A percentile compares a stretch with the other conserved stretches of the same genome.
Evolutionary conservation across 2,113 vertebrate species (phyloP).

Genomic region (Ctenomys sociabilis): DNA sequence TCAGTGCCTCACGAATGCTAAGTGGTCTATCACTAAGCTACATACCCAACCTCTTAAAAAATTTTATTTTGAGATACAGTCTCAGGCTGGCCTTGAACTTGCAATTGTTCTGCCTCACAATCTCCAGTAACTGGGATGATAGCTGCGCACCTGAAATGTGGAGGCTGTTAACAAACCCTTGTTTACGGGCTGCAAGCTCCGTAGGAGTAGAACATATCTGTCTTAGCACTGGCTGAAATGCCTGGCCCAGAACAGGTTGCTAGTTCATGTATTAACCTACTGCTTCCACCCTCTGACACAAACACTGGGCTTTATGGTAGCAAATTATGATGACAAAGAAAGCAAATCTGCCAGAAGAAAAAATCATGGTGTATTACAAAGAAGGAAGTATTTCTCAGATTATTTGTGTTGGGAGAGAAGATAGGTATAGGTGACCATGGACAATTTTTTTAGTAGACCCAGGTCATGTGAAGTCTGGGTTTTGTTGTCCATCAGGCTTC

Average conservation of each 20-base stretch:
- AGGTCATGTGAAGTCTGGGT: background rate
- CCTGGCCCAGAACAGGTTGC: background rate
- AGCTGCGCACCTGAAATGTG: background rate
- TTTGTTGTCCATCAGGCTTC: background rate
- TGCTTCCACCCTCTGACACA: background rate
- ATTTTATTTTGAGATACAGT: background rate
- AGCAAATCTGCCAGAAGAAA: background rate
- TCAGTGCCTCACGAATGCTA: background rate
- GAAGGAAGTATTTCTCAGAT: background rate
- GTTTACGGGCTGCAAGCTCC: background rate
- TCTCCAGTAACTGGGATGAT: background rate
- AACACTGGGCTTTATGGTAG: background rate
- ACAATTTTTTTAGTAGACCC: background rate
- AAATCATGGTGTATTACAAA: background rate
- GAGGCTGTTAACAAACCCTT: background rate
- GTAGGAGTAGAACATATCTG: background rate
- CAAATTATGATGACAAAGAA: slow-evolving; percentile 18
- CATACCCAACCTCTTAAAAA: background rate
- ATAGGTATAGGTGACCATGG: background rate
- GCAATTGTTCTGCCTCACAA: background rate
- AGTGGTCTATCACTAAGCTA: background rate
- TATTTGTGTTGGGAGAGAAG: background rate
- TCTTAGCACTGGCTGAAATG: background rate
- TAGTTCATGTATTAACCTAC: background rate
- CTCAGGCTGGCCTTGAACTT: background rate